Base-by-base conservation (phyloP, 2,113 vertebrate species). In the Aramus guarauna region DNA sequence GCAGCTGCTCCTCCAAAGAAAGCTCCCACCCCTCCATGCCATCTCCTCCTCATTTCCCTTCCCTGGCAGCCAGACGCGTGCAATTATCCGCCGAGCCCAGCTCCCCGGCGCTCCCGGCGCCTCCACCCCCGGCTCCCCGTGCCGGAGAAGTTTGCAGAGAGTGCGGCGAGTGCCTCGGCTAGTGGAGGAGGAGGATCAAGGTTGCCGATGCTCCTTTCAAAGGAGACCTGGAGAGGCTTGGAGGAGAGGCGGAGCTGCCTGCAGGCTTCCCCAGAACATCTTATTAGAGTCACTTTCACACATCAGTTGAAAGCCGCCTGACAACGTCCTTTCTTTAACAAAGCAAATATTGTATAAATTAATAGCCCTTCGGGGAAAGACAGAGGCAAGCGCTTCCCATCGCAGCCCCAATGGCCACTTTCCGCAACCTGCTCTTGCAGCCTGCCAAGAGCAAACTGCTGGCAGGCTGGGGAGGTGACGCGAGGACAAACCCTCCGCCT, bases 271-370 rank as follows among this genome's bases (percentile, higher is more conserved):
- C 96, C 78, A 43, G 92, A 93, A 95, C 82, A 21, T 68, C 94
- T 96, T 90, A 92, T 95, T 94, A 96, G 85, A 96, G 97, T 97
- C 95, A 95, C 97, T 97, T 97, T 96, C 96, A 96, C 95, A 97
- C 96, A 95, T 92, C 92, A 21, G 72, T 97, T 97, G 96, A 97
- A 96, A 97, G 94, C 78, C 0, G 52, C 69, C 94, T 92, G 94
- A 85, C 66, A 92, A 92, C 2, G 89, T 95, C 92, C 96, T 97
- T 94, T 41, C 94, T 84, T 89, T 91, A 97, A 85, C 91, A 92
- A 97, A 94, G 96, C 75, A 96, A 96, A 95, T 95, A 89, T 47
- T 83, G 91, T 79, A 95, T 78, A 94, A 96, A 96, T 97, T 96
- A 97, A 96, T 48, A 82, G 81, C 43, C 66, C 94, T 90, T 80